Evolutionary conservation across 2,797 vertebrate species (phyloP), one percentile per base, ranked within the genome.

Genomic region (Cynodonichthys magdalenae): DNA sequence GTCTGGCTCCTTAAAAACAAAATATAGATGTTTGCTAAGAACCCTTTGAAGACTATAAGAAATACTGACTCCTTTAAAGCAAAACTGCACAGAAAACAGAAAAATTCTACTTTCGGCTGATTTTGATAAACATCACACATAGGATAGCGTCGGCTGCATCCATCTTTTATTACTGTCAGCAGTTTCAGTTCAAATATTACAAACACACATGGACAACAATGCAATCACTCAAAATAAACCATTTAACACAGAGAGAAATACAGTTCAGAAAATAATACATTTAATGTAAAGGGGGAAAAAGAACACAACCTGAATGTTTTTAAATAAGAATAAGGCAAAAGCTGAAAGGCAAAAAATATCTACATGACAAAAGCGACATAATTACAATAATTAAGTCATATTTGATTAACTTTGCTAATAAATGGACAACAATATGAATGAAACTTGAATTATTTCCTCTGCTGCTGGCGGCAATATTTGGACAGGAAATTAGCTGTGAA

Each of bases 131-230:
- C n/a, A 8, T 1, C 44, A 45, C 17, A 18, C 61, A 48, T 66
- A 53, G 75, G n/a, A n/a, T n/a, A n/a, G n/a, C n/a, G 68, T 49
- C 61, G 58, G 63, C 74, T 80, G 75, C 66, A 68, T 84, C 54
- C 70, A 82, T 82, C 88, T 92, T 90, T 86, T 85, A 82, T 89
- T 59, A 60, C 59, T 14, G 24, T 44, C 28, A 20, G 31, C 17
- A 64, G 55, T 77, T 89, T 79, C 69, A 89, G 89, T 89, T 80
- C 67, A 87, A 83, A 87, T 70, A 79, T 83, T 74, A 82, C 66
- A 79, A 86, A 92, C 80, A 91, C 80, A 78, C 77, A 69, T 59
- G 63, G 79, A 78, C 47, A 74, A 80, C 83, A 73, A 86, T 59
- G 72, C 82, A 73, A 64, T 90, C 83, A 88, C 69, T 72, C 75